Evolutionary conservation across 2,888 invertebrate species (phyloP).

Genomic region (Agrypnus murinus): DNA sequence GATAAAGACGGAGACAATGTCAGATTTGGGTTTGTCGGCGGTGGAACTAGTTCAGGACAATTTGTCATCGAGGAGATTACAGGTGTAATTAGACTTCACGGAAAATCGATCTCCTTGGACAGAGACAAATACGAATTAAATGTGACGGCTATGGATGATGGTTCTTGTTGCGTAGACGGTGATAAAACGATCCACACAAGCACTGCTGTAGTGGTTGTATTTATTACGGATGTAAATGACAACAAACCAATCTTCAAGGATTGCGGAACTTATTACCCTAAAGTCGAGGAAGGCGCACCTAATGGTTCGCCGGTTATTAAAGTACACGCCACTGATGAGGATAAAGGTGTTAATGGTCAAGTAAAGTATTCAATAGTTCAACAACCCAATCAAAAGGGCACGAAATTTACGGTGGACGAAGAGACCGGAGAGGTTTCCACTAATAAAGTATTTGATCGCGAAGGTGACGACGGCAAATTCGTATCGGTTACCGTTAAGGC

Average conservation of each 20-base stretch:
- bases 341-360: conserved; percentile 96
- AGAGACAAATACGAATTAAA: conserved; percentile 96
- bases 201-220: conserved; percentile 95
- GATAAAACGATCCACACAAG: conserved; percentile 92
- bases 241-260: conserved; percentile 97
- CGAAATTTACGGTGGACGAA: conserved; percentile 96
- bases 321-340: conserved; percentile 94
- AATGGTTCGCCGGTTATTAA: conserved; percentile 96
- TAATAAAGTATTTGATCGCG: conserved; percentile 97
- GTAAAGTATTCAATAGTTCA: conserved; percentile 98
- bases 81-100: conserved; percentile 92
- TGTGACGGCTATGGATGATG: conserved; percentile 98
- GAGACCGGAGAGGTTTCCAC: conserved; percentile 96
- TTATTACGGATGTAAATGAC: conserved; percentile 97
- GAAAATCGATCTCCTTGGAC: conserved; percentile 89
- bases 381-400: conserved; percentile 95
- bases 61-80: conserved; percentile 97
- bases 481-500: conserved; percentile 98
- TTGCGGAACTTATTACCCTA: conserved; percentile 93
- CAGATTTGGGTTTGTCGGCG: conserved; percentile 92
- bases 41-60: conserved; percentile 91
- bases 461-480: conserved; percentile 97
- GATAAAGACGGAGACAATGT: conserved; percentile 99
- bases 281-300: conserved; percentile 95
- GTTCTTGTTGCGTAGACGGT: conserved; percentile 95